Conservation (phyloP, 2,113 vertebrate species). For the Scortum barcoo region DNA sequence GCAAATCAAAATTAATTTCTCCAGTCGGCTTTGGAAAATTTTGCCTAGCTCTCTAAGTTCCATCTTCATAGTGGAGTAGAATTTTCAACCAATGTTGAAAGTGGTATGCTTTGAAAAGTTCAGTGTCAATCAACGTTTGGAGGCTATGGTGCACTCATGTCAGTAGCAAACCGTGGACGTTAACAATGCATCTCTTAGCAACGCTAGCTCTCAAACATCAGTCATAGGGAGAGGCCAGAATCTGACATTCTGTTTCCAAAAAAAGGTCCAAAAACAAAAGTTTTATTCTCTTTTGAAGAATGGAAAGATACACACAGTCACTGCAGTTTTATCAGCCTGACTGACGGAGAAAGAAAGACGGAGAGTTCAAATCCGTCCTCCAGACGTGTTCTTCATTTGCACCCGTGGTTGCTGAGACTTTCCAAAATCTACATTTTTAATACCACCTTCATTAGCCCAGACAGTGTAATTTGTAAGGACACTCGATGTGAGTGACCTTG, state of each 20-base stretch:
- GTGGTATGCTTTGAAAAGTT: too few species aligned
- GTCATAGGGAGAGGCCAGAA: background rate
- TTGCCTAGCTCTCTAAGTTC: too few species aligned
- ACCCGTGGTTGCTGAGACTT: background rate
- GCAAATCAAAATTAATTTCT: background rate
- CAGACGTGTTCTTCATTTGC: background rate
- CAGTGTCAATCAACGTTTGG: background rate
- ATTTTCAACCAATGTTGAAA: too few species aligned
- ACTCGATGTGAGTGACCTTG: constrained; percentile 27
- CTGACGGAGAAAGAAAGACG: too few species aligned
- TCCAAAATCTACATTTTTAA: constrained; percentile 34
- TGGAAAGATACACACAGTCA: background rate
- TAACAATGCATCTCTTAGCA: background rate
- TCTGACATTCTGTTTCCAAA: background rate
- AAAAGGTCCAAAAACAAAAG: background rate
- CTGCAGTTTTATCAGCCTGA: background rate
- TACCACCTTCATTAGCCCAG: constrained; percentile 14
- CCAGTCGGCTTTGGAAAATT: too few species aligned
- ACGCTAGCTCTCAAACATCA: background rate
- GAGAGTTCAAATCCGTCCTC: background rate
- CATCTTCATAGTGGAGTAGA: too few species aligned
- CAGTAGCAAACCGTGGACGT: background rate
- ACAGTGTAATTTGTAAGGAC: constrained; percentile 10
- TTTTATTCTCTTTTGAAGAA: background rate
- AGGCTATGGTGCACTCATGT: background rate